Percentiles rank a stretch among this genome's conserved stretches.
phyloP scores from a whole-genome alignment of 1,140 invertebrate species.

The Steinernema khuongi region DNA sequence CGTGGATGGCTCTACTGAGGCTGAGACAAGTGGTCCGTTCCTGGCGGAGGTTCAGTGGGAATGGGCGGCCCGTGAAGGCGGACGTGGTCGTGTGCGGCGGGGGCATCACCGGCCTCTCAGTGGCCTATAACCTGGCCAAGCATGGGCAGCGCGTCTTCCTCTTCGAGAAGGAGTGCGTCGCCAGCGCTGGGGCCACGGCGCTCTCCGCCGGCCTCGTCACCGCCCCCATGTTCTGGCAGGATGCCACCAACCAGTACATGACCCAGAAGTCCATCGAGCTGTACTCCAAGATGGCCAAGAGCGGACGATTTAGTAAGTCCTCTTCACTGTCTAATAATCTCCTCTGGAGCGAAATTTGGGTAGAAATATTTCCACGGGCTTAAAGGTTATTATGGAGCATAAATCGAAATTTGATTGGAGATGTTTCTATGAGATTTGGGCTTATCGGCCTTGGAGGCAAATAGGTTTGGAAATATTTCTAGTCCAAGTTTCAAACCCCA shows the following conservation, averaged over 20 bases:
- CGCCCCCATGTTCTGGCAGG: constrained; percentile 77
- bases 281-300: constrained; percentile 73
- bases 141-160: constrained; percentile 76
- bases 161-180: constrained; percentile 71
- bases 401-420: too few species aligned
- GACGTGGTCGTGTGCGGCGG: constrained; percentile 79
- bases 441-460: too few species aligned
- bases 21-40: too few species aligned
- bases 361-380: too few species aligned
- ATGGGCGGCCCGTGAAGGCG: constrained; percentile 9
- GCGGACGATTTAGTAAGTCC: constrained; percentile 64
- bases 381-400: too few species aligned
- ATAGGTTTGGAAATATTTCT: too few species aligned
- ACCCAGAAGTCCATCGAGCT: constrained; percentile 76
- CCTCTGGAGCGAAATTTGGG: too few species aligned
- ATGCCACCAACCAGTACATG: constrained; percentile 71
- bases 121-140: constrained; percentile 84
- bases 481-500: too few species aligned
- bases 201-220: constrained; percentile 78
- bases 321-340: too few species aligned
- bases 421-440: too few species aligned
- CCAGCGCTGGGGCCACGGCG: constrained; percentile 68
- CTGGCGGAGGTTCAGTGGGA: neutral
- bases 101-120: constrained; percentile 83
- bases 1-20: too few species aligned